Evolutionary conservation across 2,797 vertebrate species (phyloP).

Genomic region (Oryzias sinensis): DNA sequence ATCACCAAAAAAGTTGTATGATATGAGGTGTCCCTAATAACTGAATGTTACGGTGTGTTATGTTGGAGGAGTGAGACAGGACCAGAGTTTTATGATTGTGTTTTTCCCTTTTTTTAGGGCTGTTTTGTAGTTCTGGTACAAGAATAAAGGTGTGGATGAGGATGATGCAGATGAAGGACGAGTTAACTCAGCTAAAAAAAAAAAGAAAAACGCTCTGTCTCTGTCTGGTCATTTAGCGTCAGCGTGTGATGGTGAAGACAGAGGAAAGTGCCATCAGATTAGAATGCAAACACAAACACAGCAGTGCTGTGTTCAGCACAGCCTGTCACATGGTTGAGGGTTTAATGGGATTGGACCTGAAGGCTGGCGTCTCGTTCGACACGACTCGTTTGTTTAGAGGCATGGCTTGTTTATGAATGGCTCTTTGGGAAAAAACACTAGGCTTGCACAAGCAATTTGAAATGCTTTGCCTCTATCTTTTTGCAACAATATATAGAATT

Average conservation of each 20-base stretch:
- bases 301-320: constrained; percentile 25
- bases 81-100: too few relatives aligned
- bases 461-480: not conserved
- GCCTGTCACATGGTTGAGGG: constrained; percentile 66
- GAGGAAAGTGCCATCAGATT: constrained; percentile 39
- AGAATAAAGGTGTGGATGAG: too few relatives aligned
- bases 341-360: constrained; percentile 63
- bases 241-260: constrained; percentile 14
- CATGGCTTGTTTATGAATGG: constrained; percentile 26
- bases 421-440: constrained; percentile 8
- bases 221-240: constrained; percentile 2
- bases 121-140: too few relatives aligned
- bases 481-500: not conserved
- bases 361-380: constrained; percentile 32
- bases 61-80: too few relatives aligned
- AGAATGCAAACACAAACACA: constrained; percentile 14
- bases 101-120: too few relatives aligned
- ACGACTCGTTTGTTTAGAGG: constrained; percentile 34
- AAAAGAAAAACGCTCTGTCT: too few relatives aligned
- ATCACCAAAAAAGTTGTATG: too few relatives aligned
- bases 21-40: too few relatives aligned
- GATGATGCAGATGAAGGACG: too few relatives aligned
- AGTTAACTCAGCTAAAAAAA: too few relatives aligned
- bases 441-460: not conserved
- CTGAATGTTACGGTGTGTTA: too few relatives aligned